Percentiles rank a stretch among this genome's conserved stretches.
phyloP scores from a whole-genome alignment of 2,113 vertebrate genomes.

The Catagonus wagneri region DNA sequence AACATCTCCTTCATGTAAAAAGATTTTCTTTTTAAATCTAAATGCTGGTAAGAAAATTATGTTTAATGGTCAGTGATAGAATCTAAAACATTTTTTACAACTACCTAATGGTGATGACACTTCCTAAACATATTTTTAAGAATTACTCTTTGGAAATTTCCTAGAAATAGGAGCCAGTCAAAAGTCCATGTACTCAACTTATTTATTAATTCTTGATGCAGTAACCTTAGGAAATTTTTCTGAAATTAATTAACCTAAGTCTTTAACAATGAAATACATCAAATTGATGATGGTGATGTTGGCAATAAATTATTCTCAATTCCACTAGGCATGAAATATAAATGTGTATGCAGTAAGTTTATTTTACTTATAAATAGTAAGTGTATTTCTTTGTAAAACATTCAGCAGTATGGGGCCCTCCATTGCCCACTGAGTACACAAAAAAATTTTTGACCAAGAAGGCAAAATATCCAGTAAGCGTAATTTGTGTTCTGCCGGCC shows the following conservation, averaged over 20 bases:
- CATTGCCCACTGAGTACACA: background rate
- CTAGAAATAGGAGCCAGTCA: background rate
- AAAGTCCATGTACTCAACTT: background rate
- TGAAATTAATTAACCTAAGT: slow-evolving; percentile 38
- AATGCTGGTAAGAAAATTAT: background rate
- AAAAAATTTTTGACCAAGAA: background rate
- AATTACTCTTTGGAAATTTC: background rate
- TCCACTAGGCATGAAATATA: background rate
- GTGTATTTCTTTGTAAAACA: background rate
- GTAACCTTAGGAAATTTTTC: background rate
- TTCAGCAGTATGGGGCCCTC: background rate
- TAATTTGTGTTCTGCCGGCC: background rate
- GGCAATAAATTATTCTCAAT: background rate
- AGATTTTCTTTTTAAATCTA: background rate
- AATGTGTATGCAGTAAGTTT: background rate
- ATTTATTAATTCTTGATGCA: background rate
- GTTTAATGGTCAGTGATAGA: background rate
- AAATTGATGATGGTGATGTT: background rate
- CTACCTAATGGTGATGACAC: background rate
- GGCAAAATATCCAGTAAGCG: background rate
- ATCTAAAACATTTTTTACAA: background rate
- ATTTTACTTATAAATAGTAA: slow-evolving; percentile 16
- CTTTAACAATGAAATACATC: background rate
- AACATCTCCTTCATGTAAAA: background rate
- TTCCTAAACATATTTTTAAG: slow-evolving; percentile 12